Conservation (phyloP, 2,113 vertebrate species). For the Xiphophorus hellerii region DNA sequence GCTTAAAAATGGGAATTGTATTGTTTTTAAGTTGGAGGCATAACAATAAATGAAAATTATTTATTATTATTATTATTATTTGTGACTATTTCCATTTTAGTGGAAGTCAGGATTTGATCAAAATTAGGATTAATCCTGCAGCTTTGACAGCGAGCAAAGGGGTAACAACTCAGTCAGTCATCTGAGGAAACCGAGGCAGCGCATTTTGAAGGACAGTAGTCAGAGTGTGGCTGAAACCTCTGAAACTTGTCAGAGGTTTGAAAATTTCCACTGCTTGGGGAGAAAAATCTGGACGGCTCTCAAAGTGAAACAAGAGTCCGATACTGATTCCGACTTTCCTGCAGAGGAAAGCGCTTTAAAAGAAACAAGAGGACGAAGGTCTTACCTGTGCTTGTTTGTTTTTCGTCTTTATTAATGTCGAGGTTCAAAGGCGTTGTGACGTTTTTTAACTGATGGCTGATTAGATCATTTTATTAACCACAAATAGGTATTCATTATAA, state of each 20-base stretch:
- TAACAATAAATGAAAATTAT: no score
- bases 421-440: not conserved
- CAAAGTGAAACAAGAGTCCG: constrained; percentile 3
- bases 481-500: constrained; percentile 12
- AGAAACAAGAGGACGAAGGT: constrained; percentile 12
- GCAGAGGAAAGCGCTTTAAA: constrained; percentile 8
- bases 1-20: no score
- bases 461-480: not conserved
- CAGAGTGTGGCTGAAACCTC: not conserved
- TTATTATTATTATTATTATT: no score
- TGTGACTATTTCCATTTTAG: no score
- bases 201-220: constrained; percentile 14
- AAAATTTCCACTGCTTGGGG: not conserved
- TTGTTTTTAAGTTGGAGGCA: no score
- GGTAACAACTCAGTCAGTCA: not conserved
- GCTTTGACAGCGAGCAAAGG: not conserved
- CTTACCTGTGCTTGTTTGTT: constrained; percentile 4
- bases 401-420: not conserved
- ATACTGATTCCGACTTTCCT: not conserved
- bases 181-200: constrained; percentile 8
- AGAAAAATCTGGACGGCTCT: constrained; percentile 6
- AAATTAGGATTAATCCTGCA: no score
- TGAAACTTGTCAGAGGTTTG: not conserved
- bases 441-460: not conserved
- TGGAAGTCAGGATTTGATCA: no score